These are phyloP conservation scores for Stomorhina lunata DNA, from an alignment of 2,888 invertebrate species.

Conservation along the genomic window DNA sequence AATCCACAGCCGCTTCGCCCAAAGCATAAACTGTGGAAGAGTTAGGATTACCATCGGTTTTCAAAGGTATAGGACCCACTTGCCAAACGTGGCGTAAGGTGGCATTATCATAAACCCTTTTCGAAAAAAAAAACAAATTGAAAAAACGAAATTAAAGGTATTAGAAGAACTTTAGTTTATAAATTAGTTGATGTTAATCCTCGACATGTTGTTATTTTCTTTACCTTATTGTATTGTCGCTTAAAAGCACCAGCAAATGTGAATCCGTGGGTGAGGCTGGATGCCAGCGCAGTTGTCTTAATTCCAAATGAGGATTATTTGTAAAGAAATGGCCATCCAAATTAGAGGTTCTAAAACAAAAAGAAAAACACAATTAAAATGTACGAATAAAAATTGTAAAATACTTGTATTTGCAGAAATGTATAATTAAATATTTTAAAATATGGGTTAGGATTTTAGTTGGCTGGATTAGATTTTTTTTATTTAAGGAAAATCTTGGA, in stretches of 20 bases:
- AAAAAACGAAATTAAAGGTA: slow-evolving; percentile 20
- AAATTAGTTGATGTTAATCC: slow-evolving; percentile 51
- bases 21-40: slow-evolving; percentile 80
- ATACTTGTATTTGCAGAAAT: slow-evolving; percentile 4
- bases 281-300: slow-evolving; percentile 91
- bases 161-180: slow-evolving; percentile 45
- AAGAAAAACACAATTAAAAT: slow-evolving; percentile 26
- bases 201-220: slow-evolving; percentile 43
- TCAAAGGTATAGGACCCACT: slow-evolving; percentile 80
- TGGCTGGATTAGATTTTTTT: not conserved
- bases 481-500: not conserved
- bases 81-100: slow-evolving; percentile 81
- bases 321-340: slow-evolving; percentile 88
- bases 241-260: slow-evolving; percentile 89
- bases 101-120: slow-evolving; percentile 78
- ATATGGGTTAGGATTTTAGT: slow-evolving; percentile 31
- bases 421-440: slow-evolving; percentile 12
- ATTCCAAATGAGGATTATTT: slow-evolving; percentile 85
- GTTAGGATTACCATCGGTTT: slow-evolving; percentile 67
- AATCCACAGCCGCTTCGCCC: slow-evolving; percentile 93
- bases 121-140: not conserved
- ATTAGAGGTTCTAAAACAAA: slow-evolving; percentile 71
- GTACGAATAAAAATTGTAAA: slow-evolving; percentile 21
- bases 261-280: slow-evolving; percentile 88
- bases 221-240: slow-evolving; percentile 92